These are phyloP conservation scores for Steinernema scapterisci DNA, from an alignment of 2,888 invertebrate species.

Conservation along the genomic window DNA sequence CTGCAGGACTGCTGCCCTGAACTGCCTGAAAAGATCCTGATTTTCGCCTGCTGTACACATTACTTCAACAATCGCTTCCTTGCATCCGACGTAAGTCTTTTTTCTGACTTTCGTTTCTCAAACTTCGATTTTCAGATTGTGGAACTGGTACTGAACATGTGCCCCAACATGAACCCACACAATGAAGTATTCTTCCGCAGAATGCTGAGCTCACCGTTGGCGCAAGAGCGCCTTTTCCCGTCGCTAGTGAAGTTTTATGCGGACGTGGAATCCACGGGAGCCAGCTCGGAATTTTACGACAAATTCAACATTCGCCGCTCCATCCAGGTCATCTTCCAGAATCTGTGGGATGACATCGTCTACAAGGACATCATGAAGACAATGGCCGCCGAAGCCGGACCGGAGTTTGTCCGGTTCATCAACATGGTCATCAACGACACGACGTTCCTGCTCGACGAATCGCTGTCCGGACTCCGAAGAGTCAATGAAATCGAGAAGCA, in stretches of 20 bases:
- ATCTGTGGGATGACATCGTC: constrained; percentile 87
- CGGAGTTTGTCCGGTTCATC: constrained; percentile 83
- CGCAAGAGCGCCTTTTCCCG: constrained; percentile 81
- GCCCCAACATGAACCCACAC: constrained; percentile 42
- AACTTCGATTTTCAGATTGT: constrained; percentile 53
- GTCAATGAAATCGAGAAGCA: constrained; percentile 81
- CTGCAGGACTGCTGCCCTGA: constrained; percentile 79
- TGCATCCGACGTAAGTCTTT: constrained; percentile 78
- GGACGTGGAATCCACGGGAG: constrained; percentile 83
- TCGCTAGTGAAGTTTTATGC: constrained; percentile 97
- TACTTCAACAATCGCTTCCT: constrained; percentile 94
- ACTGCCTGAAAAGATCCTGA: constrained; percentile 84
- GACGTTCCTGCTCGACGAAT: constrained; percentile 92
- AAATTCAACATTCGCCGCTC: constrained; percentile 98
- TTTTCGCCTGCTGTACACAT: constrained; percentile 86
- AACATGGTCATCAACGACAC: constrained; percentile 97
- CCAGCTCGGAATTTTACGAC: constrained; percentile 97
- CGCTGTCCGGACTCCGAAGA: constrained; percentile 80
- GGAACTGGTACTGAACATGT: constrained; percentile 50
- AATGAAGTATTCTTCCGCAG: constrained; percentile 39
- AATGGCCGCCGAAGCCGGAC: constrained; percentile 75
- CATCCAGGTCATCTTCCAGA: constrained; percentile 90
- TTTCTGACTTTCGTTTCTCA: no score
- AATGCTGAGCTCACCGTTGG: constrained; percentile 73
- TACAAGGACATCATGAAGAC: constrained; percentile 85